A percentile compares a stretch with the other conserved stretches of the same genome.
Conservation (phyloP, 37 sponge, comb jelly and placozoan genomes). For the Mnemiopsis leidyi region DNA sequence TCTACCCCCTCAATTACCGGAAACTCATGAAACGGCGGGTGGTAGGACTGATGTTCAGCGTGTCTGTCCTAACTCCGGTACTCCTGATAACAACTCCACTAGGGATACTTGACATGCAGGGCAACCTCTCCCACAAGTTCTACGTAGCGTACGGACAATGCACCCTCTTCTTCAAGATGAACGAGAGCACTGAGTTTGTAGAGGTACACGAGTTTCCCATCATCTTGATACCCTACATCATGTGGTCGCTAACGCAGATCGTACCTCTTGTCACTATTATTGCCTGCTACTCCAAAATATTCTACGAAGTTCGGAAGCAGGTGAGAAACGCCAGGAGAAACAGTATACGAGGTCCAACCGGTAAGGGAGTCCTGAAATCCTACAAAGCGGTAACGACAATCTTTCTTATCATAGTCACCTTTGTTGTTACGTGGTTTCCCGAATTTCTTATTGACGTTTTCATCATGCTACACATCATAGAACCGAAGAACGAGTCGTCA, state of each 20-base stretch:
- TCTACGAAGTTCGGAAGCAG: not conserved
- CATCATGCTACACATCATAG: not conserved
- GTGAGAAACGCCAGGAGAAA: not conserved
- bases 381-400: slow-evolving; percentile 28
- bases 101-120: not conserved
- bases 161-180: slow-evolving; percentile 16
- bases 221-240: not conserved
- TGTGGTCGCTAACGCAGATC: not conserved
- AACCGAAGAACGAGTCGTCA: not conserved
- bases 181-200: not conserved
- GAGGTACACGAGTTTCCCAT: not conserved
- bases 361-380: not conserved
- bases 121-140: slow-evolving; percentile 16
- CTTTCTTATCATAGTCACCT: not conserved
- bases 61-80: not conserved
- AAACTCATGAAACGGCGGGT: not conserved
- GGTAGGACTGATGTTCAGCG: not conserved
- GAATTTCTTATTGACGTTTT: not conserved
- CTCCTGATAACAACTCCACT: slow-evolving; percentile 22
- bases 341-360: not conserved
- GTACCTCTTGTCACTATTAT: not conserved
- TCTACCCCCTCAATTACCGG: not conserved
- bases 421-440: not conserved
- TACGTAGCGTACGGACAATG: not conserved
- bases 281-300: slow-evolving; percentile 1